Evolutionary conservation across 2,888 invertebrate genomes (phyloP).

Genomic region (Apoderus coryli): DNA sequence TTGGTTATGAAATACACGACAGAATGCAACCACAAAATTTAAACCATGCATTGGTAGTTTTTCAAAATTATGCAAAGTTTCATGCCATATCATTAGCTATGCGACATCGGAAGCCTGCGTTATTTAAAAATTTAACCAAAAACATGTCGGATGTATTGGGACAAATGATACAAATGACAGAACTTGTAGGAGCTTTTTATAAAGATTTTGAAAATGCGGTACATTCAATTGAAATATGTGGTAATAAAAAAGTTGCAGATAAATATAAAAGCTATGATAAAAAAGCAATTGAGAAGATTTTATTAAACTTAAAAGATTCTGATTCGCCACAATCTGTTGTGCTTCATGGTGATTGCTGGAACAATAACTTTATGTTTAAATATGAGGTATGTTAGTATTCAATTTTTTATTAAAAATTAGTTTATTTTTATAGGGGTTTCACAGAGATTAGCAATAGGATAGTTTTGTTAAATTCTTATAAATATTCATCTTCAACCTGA

Average conservation of each 20-base stretch:
- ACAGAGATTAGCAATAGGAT: too few species aligned
- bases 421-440: too few species aligned
- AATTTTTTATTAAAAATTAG: too few species aligned
- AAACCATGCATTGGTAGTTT: slow-evolving; percentile 14
- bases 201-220: too few species aligned
- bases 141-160: slow-evolving; percentile 7
- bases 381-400: slow-evolving; percentile 14
- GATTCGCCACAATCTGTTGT: slow-evolving; percentile 15
- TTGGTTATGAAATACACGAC: slow-evolving; percentile 14
- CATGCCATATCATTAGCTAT: slow-evolving; percentile 18
- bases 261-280: slow-evolving; percentile 5
- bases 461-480: too few species aligned
- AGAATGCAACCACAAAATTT: slow-evolving; percentile 13
- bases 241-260: slow-evolving; percentile 4
- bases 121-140: slow-evolving; percentile 9
- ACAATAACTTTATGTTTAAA: slow-evolving; percentile 18
- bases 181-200: slow-evolving; percentile 6
- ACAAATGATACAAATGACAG: slow-evolving; percentile 8
- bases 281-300: slow-evolving; percentile 6
- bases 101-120: slow-evolving; percentile 11
- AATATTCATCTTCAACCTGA: too few species aligned
- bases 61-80: slow-evolving; percentile 15
- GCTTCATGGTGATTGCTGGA: slow-evolving; percentile 18
- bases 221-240: too few species aligned
- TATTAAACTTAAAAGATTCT: slow-evolving; percentile 7